Conservation (phyloP, 2,797 vertebrate genomes). For the Orientallactaga sibirica region DNA sequence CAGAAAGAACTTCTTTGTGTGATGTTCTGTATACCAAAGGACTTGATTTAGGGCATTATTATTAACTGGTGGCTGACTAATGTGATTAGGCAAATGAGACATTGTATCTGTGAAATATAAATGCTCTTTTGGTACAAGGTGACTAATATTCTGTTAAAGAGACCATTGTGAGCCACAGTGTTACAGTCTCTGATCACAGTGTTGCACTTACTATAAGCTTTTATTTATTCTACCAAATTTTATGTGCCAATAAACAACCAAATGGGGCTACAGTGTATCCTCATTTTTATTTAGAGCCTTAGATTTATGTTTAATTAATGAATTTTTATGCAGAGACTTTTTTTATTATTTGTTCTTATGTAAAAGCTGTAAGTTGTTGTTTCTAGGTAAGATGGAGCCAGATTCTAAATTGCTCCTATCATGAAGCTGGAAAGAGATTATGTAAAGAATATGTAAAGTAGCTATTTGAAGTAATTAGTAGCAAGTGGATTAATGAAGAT, state of each 20-base stretch:
- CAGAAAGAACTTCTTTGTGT: not conserved
- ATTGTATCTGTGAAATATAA: constrained; percentile 6
- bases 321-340: not conserved
- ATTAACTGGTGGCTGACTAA: not conserved
- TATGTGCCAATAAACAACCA: not conserved
- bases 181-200: not conserved
- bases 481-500: not conserved
- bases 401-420: not conserved
- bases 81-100: not conserved
- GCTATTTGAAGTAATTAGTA: not conserved
- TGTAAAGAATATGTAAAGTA: not conserved
- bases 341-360: not conserved
- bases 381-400: not conserved
- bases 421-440: not conserved
- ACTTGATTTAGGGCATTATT: not conserved
- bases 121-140: not conserved
- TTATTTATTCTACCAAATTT: not conserved
- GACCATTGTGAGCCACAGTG: not conserved
- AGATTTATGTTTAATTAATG: not conserved
- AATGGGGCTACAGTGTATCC: not conserved
- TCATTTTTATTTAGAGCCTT: not conserved
- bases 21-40: not conserved
- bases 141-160: not conserved
- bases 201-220: not conserved
- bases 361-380: not conserved